These are phyloP conservation scores for Sorex fumeus DNA, from an alignment of 2,113 vertebrate species.

Conservation along the genomic window DNA sequence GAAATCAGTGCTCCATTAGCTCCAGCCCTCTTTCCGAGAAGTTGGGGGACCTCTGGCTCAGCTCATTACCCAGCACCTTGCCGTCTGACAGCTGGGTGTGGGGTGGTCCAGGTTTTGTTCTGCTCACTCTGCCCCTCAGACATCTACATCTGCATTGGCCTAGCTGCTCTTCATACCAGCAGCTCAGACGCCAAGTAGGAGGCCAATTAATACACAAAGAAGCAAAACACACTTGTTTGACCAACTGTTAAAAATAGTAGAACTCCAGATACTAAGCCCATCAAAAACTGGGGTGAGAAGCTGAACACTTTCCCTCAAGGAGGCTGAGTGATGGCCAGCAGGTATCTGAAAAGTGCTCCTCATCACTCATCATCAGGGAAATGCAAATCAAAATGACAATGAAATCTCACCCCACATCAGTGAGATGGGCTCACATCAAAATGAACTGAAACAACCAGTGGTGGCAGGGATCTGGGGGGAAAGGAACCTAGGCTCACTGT, in stretches of 20 bases:
- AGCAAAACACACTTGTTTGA: conserved; percentile 19
- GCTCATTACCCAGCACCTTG: conserved; percentile 1
- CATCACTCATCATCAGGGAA: no score
- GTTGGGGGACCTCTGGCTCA: neutral
- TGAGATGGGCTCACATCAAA: no score
- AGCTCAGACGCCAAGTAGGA: neutral
- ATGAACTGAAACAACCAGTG: no score
- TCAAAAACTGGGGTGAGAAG: no score
- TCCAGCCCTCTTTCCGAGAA: conserved; percentile 13
- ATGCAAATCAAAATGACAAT: no score
- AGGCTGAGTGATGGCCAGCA: neutral
- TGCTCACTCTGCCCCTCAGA: neutral
- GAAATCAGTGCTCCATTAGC: conserved; percentile 67
- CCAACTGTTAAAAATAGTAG: neutral
- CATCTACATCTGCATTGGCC: neutral
- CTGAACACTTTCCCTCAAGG: neutral
- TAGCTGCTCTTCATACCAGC: neutral
- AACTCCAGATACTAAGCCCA: no score
- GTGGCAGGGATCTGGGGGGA: no score
- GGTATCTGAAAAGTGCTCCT: no score
- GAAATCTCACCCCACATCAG: no score
- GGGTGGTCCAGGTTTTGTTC: neutral
- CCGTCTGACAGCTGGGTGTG: neutral
- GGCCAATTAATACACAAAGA: neutral
- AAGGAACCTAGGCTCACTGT: no score